These are phyloP conservation scores for Oryzias woworae DNA, from an alignment of 2,113 vertebrate genomes.

Conservation along the genomic window DNA sequence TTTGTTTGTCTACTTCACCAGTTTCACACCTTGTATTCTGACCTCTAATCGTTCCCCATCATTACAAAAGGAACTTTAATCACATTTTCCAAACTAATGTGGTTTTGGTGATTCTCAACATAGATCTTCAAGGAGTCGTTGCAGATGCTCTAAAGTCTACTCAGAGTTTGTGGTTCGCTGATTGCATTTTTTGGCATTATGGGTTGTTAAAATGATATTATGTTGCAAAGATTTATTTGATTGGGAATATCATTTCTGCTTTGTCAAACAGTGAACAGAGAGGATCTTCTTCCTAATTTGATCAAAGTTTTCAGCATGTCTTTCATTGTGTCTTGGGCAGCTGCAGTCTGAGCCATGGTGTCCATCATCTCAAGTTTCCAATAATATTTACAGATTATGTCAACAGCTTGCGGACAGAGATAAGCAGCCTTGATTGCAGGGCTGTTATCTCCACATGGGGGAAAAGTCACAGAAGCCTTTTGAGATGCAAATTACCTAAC, in stretches of 20 bases:
- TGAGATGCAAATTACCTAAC: neutral
- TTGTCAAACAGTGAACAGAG: neutral
- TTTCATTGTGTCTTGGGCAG: conserved; percentile 32
- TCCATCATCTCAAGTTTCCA: conserved; percentile 41
- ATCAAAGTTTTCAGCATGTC: conserved; percentile 14
- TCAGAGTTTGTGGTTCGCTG: neutral
- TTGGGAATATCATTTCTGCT: neutral
- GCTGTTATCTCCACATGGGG: neutral
- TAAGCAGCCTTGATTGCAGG: conserved; percentile 10
- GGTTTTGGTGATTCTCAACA: neutral
- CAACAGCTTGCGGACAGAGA: conserved; percentile 19
- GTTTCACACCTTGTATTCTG: no score
- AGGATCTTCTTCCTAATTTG: neutral
- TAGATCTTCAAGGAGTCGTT: neutral
- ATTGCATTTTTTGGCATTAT: neutral
- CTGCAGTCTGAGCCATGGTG: conserved; percentile 23
- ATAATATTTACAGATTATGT: conserved; percentile 22
- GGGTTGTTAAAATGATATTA: neutral
- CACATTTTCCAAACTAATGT: conserved; percentile 2
- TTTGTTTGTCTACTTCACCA: no score
- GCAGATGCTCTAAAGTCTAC: neutral
- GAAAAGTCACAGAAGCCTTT: conserved; percentile 9
- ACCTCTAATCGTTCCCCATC: neutral
- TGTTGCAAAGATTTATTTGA: neutral
- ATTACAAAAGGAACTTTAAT: neutral